Evolutionary conservation across 1,140 invertebrate species (phyloP).

Genomic region (Saxidomus purpurata): DNA sequence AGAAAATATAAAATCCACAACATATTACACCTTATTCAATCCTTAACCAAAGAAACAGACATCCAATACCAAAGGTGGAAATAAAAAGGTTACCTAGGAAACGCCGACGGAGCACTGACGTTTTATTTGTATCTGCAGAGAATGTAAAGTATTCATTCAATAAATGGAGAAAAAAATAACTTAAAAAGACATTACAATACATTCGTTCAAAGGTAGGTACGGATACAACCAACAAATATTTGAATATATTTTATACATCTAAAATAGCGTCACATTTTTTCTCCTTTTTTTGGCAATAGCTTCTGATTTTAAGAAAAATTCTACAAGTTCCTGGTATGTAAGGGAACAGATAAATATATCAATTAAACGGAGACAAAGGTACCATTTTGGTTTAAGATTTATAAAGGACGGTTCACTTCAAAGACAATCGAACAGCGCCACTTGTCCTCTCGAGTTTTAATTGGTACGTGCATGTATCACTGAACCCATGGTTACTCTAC

Average conservation of each 20-base stretch:
- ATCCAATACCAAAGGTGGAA: neutral
- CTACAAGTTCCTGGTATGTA: neutral
- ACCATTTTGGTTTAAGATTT: neutral
- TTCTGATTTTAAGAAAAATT: no score
- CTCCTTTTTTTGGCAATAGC: no score
- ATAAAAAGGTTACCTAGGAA: constrained; percentile 5
- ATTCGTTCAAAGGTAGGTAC: no score
- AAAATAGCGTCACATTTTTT: no score
- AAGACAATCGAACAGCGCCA: neutral
- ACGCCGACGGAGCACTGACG: neutral
- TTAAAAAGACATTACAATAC: no score
- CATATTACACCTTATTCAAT: no score
- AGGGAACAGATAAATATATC: neutral
- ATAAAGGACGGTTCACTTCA: neutral
- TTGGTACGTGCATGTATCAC: constrained; percentile 21
- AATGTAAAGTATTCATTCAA: neutral
- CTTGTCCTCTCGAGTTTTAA: constrained; percentile 5
- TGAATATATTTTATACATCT: no score
- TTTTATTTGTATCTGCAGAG: neutral
- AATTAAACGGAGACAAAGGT: neutral
- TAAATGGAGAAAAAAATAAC: no score
- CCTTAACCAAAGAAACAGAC: neutral
- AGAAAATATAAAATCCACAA: no score
- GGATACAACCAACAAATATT: no score
- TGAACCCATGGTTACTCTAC: neutral